Evolutionary conservation across 2,797 vertebrate species (phyloP), one percentile per base, ranked within the genome.

Genomic region (Pangasius djambal): DNA sequence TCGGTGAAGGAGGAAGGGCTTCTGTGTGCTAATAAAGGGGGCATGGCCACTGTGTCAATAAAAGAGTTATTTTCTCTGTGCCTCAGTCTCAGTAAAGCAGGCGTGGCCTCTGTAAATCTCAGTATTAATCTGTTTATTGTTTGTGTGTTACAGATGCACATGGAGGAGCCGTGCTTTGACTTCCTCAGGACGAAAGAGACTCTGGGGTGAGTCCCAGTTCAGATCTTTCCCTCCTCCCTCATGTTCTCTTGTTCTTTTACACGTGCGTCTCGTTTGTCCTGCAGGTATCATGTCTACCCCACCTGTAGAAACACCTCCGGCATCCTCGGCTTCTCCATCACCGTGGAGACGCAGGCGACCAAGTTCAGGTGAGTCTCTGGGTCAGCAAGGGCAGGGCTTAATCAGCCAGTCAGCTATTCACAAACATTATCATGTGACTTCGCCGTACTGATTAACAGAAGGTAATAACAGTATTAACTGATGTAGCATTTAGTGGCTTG

Each of bases 161-260:
- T 99, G 98, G 98, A 99, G 90, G 98, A 99, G 89, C 98, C 98
- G 9, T 99, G 98, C 93, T 99, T 99, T 90, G 97, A 99, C 94
- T 99, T 98, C 92, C 97, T 99, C 89, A 96, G 98, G 92, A 99
- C 98, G 89, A 99, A 99, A 96, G 97, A 99, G 95, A 99, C 97
- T 59, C 96, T 99, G 0, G 97, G 97, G 98, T 98, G 92, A 95
- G 94, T 88, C 13, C 28, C 25, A 50, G 59, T 18, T 81, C 52
- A 61, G 82, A 25, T 83, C 34, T 31, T 84, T 88, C 37, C 63
- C 61, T 87, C 67, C 18, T 65, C 44, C n/a, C 37, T 63, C 78
- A 84, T 37, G 40, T 13, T 48, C 31, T 77, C 5, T 31, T 8
- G 3, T 16, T 61, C 13, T 34, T 61, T 83, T 25, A 20, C 25